Evolutionary conservation across 2,113 vertebrate genomes (phyloP).

Genomic region (Cochlearius cochlearius): DNA sequence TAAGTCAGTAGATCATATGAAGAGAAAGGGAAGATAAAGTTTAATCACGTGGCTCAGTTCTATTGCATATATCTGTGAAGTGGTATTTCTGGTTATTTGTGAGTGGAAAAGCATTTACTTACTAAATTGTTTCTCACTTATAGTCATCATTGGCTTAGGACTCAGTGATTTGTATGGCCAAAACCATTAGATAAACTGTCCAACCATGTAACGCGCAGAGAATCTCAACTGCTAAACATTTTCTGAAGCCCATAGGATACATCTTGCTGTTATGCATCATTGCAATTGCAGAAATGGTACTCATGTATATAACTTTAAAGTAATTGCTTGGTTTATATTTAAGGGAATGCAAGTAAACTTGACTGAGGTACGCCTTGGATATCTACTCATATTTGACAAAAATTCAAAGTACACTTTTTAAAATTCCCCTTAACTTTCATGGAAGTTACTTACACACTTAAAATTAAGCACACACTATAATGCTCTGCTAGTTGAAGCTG

Average conservation of each 20-base stretch:
- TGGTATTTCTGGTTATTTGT: background rate
- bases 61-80: background rate
- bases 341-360: background rate
- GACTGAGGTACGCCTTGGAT: background rate
- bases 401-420: background rate
- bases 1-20: background rate
- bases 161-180: background rate
- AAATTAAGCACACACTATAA: background rate
- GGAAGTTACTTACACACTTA: background rate
- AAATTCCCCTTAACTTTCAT: background rate
- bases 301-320: background rate
- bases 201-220: background rate
- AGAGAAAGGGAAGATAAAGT: background rate
- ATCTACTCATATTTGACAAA: background rate
- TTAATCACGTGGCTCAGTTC: background rate
- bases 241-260: background rate
- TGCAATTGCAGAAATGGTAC: background rate
- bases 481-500: background rate
- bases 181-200: background rate
- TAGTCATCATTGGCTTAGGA: background rate
- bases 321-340: background rate
- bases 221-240: background rate
- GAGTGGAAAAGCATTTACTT: background rate
- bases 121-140: background rate
- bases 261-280: background rate